A percentile compares a stretch with the other conserved stretches of the same genome.
Evolutionary conservation across 2,113 vertebrate genomes (phyloP).

Genomic region (Butorides virescens): DNA sequence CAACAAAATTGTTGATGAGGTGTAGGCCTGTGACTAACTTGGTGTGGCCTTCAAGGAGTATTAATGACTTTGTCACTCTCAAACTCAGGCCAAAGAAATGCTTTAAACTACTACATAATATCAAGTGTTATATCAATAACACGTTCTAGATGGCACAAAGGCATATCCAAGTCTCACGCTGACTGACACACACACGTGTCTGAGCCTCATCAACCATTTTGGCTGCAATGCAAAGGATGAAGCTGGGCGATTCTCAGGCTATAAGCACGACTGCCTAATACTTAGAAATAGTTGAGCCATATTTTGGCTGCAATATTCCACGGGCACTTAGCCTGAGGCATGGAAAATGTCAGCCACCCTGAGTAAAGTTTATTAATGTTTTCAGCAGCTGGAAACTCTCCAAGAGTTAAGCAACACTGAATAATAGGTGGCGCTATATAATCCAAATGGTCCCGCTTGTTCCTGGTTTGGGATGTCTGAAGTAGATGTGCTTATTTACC

Average conservation of each 20-base stretch:
- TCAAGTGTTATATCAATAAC: background rate
- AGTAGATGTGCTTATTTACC: background rate
- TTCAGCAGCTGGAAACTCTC: conserved; percentile 14
- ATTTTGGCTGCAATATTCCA: conserved; percentile 22
- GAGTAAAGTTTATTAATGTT: conserved; percentile 26
- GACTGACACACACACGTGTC: background rate
- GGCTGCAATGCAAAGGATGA: background rate
- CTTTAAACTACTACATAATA: background rate
- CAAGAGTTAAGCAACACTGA: background rate
- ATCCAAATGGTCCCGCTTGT: background rate
- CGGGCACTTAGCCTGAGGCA: conserved; percentile 8
- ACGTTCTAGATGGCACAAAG: background rate
- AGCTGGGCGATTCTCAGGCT: background rate
- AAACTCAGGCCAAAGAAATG: background rate
- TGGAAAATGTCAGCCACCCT: conserved; percentile 28
- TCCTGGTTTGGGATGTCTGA: background rate
- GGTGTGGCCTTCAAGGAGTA: background rate
- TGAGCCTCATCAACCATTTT: background rate
- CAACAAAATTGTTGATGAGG: background rate
- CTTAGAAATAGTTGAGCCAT: background rate
- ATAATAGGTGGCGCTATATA: background rate
- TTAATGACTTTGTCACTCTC: background rate
- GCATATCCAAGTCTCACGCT: background rate
- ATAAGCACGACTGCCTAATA: background rate
- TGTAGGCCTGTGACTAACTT: conserved; percentile 3